A percentile compares a stretch with the other conserved stretches of the same genome.
Conservation (phyloP, 2,113 vertebrate species). For the Malurus alboscapulatus region DNA sequence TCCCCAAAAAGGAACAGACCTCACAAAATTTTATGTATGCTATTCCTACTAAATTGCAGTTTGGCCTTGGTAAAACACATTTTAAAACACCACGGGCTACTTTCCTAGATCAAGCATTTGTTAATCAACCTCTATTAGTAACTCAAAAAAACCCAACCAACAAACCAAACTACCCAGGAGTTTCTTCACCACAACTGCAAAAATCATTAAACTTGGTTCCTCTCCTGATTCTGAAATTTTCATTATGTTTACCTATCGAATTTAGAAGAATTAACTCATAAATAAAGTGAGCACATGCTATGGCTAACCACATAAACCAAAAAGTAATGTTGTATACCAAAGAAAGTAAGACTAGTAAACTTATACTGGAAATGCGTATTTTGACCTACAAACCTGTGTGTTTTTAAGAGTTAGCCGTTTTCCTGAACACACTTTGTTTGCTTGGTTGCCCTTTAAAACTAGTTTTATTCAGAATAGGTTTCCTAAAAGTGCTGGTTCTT, state of each 20-base stretch:
- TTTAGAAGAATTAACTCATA: not conserved
- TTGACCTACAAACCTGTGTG: not conserved
- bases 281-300: not conserved
- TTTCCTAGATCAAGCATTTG: not conserved
- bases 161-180: not conserved
- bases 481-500: not conserved
- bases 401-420: not conserved
- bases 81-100: not conserved
- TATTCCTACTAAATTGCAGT: not conserved
- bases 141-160: not conserved
- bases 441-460: not conserved
- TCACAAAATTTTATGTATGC: not conserved
- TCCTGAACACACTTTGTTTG: not conserved
- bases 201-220: not conserved
- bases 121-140: not conserved
- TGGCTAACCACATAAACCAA: not conserved
- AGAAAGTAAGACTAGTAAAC: not conserved
- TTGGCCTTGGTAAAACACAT: not conserved
- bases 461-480: not conserved
- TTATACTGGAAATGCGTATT: not conserved
- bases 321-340: not conserved
- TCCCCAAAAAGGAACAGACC: not conserved
- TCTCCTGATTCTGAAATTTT: not conserved
- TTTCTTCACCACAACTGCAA: not conserved
- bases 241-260: not conserved